These are phyloP conservation scores for Monopis laevigella DNA, from an alignment of 2,888 invertebrate species.

Conservation along the genomic window DNA sequence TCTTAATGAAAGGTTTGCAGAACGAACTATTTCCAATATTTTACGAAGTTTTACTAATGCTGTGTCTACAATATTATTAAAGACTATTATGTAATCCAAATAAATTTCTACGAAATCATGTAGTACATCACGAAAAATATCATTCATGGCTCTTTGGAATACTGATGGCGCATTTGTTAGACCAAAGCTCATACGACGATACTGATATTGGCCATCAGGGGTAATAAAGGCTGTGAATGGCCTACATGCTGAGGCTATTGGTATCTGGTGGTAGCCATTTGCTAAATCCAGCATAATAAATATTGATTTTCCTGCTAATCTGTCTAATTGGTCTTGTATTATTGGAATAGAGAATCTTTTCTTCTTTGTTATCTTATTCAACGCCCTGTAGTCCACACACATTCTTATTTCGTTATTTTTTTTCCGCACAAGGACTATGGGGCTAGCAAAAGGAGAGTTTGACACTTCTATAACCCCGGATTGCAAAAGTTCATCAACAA, in stretches of 20 bases:
- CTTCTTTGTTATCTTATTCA: slow-evolving; percentile 19
- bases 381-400: slow-evolving; percentile 20
- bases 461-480: slow-evolving; percentile 19
- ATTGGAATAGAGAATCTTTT: slow-evolving; percentile 21
- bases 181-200: no score
- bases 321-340: slow-evolving; percentile 21
- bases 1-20: slow-evolving; percentile 10
- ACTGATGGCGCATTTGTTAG: no score
- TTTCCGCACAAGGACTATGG: slow-evolving; percentile 21
- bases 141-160: slow-evolving; percentile 13
- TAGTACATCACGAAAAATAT: no score
- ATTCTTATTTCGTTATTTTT: slow-evolving; percentile 19
- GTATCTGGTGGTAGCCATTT: no score
- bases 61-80: no score
- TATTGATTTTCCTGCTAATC: slow-evolving; percentile 10
- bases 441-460: slow-evolving; percentile 20
- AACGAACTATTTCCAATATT: no score
- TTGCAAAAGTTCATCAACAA: slow-evolving; percentile 18
- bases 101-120: no score
- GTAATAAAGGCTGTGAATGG: no score
- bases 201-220: slow-evolving; percentile 15
- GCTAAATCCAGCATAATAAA: slow-evolving; percentile 16
- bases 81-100: slow-evolving; percentile 16
- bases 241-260: no score
- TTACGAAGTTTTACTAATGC: no score